phyloP scores from a whole-genome alignment of 1,140 invertebrate species.

The silkworm (Bombyx mori) region DNA sequence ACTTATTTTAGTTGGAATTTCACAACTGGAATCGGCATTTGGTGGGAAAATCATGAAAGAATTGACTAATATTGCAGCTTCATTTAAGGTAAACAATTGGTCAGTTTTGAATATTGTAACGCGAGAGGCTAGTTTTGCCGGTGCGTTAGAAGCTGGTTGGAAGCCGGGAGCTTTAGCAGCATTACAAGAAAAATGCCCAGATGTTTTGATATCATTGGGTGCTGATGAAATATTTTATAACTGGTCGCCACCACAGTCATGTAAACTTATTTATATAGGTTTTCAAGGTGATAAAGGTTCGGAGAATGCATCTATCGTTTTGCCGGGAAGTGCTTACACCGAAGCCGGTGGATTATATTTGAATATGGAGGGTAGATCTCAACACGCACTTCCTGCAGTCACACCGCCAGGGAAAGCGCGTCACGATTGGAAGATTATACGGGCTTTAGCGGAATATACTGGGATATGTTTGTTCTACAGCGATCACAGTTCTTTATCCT shows the following conservation, averaged over 20 bases:
- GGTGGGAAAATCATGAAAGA: constrained; percentile 63
- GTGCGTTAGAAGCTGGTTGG: constrained; percentile 53
- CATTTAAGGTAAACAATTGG: constrained; percentile 29
- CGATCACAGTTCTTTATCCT: constrained; percentile 30
- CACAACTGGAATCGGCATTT: constrained; percentile 65
- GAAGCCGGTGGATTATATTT: constrained; percentile 67
- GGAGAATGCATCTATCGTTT: constrained; percentile 77
- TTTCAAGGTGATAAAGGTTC: constrained; percentile 84
- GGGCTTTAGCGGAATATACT: constrained; percentile 43
- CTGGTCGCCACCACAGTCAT: constrained; percentile 24
- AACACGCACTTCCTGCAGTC: constrained; percentile 46
- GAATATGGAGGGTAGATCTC: constrained; percentile 55
- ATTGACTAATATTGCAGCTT: constrained; percentile 52
- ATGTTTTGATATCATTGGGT: constrained; percentile 44
- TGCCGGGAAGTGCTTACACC: constrained; percentile 85
- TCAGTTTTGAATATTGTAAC: constrained; percentile 44
- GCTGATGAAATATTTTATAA: constrained; percentile 53
- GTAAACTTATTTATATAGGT: constrained; percentile 67
- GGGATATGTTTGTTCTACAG: constrained; percentile 37
- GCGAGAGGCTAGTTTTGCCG: constrained; percentile 53
- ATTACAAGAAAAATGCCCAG: constrained; percentile 20
- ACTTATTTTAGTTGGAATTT: constrained; percentile 77
- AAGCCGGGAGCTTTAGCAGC: constrained; percentile 34
- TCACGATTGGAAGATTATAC: constrained; percentile 55
- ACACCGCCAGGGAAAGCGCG: constrained; percentile 51